Conservation (phyloP, 1,140 invertebrate genomes). For the Idris sp. region DNA sequence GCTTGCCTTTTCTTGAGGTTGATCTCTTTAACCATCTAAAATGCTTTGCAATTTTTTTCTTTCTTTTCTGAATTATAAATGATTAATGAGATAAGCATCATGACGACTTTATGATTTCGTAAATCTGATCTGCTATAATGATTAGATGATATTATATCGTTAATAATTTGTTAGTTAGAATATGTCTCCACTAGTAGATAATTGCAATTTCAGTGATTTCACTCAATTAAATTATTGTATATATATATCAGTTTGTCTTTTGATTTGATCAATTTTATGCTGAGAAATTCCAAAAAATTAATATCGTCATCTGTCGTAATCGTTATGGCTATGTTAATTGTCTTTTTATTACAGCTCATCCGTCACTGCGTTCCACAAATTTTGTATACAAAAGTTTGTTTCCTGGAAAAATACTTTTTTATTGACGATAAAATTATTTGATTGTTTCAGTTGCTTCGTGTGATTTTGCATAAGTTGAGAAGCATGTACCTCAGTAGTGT, state of each 20-base stretch:
- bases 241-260: neutral
- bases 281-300: constrained; percentile 12
- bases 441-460: neutral
- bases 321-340: constrained; percentile 32
- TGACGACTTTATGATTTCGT: constrained; percentile 58
- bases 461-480: constrained; percentile 6
- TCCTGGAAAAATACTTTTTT: too few species aligned
- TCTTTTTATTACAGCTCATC: constrained; percentile 20
- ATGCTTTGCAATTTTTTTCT: constrained; percentile 31
- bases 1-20: constrained; percentile 43
- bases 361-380: too few species aligned
- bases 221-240: constrained; percentile 7
- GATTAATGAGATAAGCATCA: constrained; percentile 27
- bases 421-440: constrained; percentile 26
- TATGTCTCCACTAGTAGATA: too few species aligned
- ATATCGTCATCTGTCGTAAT: constrained; percentile 17
- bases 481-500: constrained; percentile 3
- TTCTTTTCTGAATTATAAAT: constrained; percentile 9
- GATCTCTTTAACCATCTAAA: constrained; percentile 23
- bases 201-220: too few species aligned
- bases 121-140: constrained; percentile 21
- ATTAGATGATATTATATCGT: too few species aligned
- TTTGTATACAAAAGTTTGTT: too few species aligned
- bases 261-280: constrained; percentile 6
- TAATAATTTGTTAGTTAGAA: too few species aligned